phyloP scores from a whole-genome alignment of 2,888 invertebrate genomes.

The Watsonalla binaria region DNA sequence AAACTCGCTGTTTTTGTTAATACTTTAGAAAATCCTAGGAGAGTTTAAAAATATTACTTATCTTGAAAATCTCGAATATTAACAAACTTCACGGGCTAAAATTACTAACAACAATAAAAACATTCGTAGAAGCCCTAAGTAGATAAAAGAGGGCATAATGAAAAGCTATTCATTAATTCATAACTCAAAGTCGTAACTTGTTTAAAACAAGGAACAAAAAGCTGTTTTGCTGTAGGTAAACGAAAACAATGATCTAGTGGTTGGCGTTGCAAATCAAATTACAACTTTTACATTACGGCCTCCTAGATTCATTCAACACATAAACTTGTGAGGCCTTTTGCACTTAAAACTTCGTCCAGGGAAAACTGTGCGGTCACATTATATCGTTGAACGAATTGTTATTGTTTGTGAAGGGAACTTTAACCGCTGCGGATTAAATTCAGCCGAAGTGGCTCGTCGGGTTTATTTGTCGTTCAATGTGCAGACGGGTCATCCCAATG shows the following conservation, averaged over 20 bases:
- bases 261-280: constrained; percentile 61
- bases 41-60: too few relatives aligned
- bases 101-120: constrained; percentile 16
- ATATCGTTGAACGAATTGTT: constrained; percentile 61
- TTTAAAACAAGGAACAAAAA: constrained; percentile 43
- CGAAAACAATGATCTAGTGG: constrained; percentile 53
- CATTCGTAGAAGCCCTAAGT: constrained; percentile 12
- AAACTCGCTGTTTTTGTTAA: too few relatives aligned
- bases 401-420: constrained; percentile 64
- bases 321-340: constrained; percentile 65
- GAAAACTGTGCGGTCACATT: constrained; percentile 54
- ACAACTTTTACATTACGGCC: constrained; percentile 63
- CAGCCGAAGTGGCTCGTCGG: constrained; percentile 37
- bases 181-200: constrained; percentile 41
- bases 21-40: too few relatives aligned
- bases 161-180: constrained; percentile 44
- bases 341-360: constrained; percentile 60
- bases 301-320: constrained; percentile 61
- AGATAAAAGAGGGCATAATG: constrained; percentile 28
- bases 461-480: constrained; percentile 34
- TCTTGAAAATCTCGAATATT: too few relatives aligned
- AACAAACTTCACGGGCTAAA: not conserved
- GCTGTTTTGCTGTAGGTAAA: constrained; percentile 41
- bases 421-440: constrained; percentile 50
- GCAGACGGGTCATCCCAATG: constrained; percentile 25